These are phyloP conservation scores for Isotomurus palustris DNA, from an alignment of 2,888 invertebrate genomes.

Conservation along the genomic window DNA sequence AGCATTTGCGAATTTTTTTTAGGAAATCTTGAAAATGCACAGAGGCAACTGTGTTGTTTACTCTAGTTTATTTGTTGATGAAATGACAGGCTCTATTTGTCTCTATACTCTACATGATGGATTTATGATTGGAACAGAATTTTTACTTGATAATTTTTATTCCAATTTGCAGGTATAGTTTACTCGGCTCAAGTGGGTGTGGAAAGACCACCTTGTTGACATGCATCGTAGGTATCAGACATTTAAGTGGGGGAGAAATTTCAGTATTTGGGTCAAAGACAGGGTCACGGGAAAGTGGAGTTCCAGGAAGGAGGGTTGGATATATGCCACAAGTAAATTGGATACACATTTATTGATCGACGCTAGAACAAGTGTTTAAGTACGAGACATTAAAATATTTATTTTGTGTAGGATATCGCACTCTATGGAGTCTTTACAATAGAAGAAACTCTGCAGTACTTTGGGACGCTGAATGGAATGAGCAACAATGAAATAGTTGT, in stretches of 20 bases:
- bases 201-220: constrained; percentile 82
- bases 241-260: constrained; percentile 78
- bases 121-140: neutral
- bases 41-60: too few species aligned
- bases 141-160: neutral
- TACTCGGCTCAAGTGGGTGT: constrained; percentile 89
- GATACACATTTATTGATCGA: neutral
- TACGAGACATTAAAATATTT: neutral
- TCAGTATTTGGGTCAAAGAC: constrained; percentile 85
- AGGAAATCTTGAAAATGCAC: too few species aligned
- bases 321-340: constrained; percentile 64
- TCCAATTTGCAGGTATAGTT: constrained; percentile 68
- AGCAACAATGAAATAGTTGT: neutral
- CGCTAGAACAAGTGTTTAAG: neutral
- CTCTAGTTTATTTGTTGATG: too few species aligned
- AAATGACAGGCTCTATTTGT: too few species aligned
- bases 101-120: too few species aligned
- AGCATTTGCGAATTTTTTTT: too few species aligned
- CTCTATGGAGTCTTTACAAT: constrained; percentile 35
- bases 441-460: constrained; percentile 20
- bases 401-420: constrained; percentile 26
- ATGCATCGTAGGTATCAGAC: constrained; percentile 82
- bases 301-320: constrained; percentile 92
- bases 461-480: constrained; percentile 10
- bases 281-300: constrained; percentile 78